Conservation (phyloP, 2,888 invertebrate species). For the Cylindroiulus punctatus region DNA sequence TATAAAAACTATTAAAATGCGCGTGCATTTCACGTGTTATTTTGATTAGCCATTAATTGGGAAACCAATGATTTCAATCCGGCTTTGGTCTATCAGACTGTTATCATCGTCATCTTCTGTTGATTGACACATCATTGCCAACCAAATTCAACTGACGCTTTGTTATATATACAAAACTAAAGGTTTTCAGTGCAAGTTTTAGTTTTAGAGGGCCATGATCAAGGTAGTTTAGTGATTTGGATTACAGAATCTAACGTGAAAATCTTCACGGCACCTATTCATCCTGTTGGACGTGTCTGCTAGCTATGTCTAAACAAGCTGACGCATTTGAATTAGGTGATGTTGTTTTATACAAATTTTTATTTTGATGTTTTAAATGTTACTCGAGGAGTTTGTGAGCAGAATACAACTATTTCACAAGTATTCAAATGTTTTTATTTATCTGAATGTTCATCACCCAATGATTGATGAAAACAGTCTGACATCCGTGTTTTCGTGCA, state of each 20-base stretch:
- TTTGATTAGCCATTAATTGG: background rate
- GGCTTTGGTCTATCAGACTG: background rate
- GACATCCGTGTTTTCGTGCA: too few species aligned
- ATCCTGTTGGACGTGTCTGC: background rate
- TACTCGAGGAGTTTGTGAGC: too few species aligned
- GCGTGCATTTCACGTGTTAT: background rate
- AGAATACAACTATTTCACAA: too few species aligned
- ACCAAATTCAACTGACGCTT: conserved; percentile 1
- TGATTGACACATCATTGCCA: background rate
- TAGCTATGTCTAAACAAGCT: background rate
- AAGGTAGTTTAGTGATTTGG: background rate
- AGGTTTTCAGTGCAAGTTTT: background rate
- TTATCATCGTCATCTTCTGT: background rate
- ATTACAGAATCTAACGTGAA: conserved; percentile 1
- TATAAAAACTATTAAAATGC: background rate
- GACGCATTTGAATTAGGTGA: background rate
- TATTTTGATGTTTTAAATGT: background rate
- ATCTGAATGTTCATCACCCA: too few species aligned
- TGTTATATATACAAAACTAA: background rate
- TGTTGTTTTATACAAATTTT: background rate
- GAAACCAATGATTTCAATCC: background rate
- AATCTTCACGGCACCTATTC: background rate
- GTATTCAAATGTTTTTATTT: too few species aligned
- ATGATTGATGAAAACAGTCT: too few species aligned
- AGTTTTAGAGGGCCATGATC: conserved; percentile 15